Conservation (phyloP, 2,113 vertebrate species). For the Sakesphorus luctuosus region DNA sequence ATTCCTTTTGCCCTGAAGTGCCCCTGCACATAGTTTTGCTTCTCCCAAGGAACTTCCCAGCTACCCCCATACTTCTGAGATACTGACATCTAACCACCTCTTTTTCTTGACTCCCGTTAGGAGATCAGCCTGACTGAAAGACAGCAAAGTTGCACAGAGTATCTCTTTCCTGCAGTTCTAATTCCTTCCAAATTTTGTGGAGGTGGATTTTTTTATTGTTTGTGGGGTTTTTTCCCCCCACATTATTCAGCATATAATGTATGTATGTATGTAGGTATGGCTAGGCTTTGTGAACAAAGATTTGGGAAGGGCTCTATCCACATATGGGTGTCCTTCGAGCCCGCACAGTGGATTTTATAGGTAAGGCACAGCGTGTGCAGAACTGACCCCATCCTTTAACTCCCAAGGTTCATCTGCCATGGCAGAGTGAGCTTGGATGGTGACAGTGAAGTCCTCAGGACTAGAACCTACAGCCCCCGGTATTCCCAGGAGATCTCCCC, state of each 20-base stretch:
- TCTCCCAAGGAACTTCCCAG: not conserved
- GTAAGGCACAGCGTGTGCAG: too few relatives aligned
- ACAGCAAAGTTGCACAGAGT: not conserved
- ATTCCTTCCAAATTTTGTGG: not conserved
- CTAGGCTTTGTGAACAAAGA: too few relatives aligned
- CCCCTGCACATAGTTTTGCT: not conserved
- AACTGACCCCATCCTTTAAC: too few relatives aligned
- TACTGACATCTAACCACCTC: not conserved
- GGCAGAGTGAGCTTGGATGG: too few relatives aligned
- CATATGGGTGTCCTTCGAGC: too few relatives aligned
- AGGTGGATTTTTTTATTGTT: not conserved
- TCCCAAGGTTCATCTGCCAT: too few relatives aligned
- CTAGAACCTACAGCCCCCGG: too few relatives aligned
- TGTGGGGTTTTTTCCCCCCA: rapidly evolving
- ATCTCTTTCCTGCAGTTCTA: not conserved
- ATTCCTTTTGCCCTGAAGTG: not conserved
- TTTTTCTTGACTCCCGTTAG: not conserved
- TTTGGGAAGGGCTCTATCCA: too few relatives aligned
- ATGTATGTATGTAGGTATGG: too few relatives aligned
- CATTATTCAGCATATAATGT: not conserved
- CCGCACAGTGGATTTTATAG: too few relatives aligned
- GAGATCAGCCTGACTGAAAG: not conserved
- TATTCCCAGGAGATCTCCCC: too few relatives aligned
- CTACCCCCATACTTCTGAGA: not conserved
- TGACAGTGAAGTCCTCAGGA: too few relatives aligned